Percentiles rank a stretch among this genome's conserved stretches.
phyloP scores from a whole-genome alignment of 2,888 invertebrate genomes.

The Colletes collaris region DNA sequence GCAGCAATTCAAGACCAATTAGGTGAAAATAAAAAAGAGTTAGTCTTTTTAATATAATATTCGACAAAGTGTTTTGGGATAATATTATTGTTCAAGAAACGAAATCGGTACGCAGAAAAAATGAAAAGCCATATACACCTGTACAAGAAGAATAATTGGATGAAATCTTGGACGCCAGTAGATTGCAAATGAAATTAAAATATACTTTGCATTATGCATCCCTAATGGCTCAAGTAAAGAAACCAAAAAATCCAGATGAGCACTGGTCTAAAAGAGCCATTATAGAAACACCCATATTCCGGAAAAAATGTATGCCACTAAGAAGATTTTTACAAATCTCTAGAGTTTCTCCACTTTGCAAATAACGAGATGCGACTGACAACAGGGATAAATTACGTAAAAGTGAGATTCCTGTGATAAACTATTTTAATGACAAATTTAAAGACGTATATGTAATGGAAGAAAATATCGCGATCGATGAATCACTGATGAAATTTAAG shows the following conservation, averaged over 20 bases:
- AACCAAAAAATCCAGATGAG: slow-evolving; percentile 42
- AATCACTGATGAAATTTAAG: slow-evolving; percentile 36
- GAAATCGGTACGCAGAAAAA: slow-evolving; percentile 11
- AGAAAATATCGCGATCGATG: slow-evolving; percentile 42
- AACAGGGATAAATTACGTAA: slow-evolving; percentile 19
- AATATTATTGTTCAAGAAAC: slow-evolving; percentile 18
- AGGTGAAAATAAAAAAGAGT: slow-evolving; percentile 23
- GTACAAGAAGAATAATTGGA: slow-evolving; percentile 9
- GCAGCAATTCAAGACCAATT: slow-evolving; percentile 9
- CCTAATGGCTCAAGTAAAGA: slow-evolving; percentile 49
- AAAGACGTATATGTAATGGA: slow-evolving; percentile 18
- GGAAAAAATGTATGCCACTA: slow-evolving; percentile 17
- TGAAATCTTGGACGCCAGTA: slow-evolving; percentile 10
- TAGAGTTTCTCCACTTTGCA: slow-evolving; percentile 47
- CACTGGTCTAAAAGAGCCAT: slow-evolving; percentile 33
- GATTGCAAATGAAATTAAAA: slow-evolving; percentile 22
- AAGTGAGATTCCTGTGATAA: slow-evolving; percentile 23
- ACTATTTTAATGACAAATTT: slow-evolving; percentile 35
- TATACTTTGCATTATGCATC: slow-evolving; percentile 57
- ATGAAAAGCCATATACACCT: not conserved
- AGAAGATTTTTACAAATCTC: slow-evolving; percentile 18
- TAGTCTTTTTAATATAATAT: slow-evolving; percentile 27
- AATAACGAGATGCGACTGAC: slow-evolving; percentile 17
- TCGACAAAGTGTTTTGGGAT: slow-evolving; percentile 22
- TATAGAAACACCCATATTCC: slow-evolving; percentile 31